These are phyloP conservation scores for Platycheirus rosarum DNA, from an alignment of 2,888 invertebrate genomes.

Conservation along the genomic window DNA sequence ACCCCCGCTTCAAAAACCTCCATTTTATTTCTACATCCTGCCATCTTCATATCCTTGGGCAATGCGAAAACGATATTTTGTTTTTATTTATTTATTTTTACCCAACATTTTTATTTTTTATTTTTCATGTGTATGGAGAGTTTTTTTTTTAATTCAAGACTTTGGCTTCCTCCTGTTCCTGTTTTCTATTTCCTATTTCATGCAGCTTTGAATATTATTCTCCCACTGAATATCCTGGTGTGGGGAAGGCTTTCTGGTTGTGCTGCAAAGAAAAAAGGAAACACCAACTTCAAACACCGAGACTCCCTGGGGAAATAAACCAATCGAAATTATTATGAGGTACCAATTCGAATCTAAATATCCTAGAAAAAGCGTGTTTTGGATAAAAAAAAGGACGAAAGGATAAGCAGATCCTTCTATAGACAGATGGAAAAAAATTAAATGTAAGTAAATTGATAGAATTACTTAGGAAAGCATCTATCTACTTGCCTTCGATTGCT, in stretches of 20 bases:
- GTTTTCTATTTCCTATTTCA: conserved; percentile 56
- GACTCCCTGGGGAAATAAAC: conserved; percentile 71
- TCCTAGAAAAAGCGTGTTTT: conserved; percentile 12
- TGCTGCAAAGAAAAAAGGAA: conserved; percentile 7
- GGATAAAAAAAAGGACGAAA: neutral
- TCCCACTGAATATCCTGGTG: no score
- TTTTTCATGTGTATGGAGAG: conserved; percentile 25
- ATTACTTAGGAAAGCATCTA: conserved; percentile 36
- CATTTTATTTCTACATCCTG: conserved; percentile 68
- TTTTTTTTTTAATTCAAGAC: conserved; percentile 43
- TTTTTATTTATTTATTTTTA: conserved; percentile 58
- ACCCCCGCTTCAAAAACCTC: neutral
- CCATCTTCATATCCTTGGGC: conserved; percentile 73
- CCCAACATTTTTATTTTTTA: conserved; percentile 36
- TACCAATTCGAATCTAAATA: conserved; percentile 47
- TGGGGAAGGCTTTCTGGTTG: neutral
- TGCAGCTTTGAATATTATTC: conserved; percentile 55
- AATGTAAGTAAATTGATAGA: conserved; percentile 63
- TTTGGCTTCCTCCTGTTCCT: conserved; percentile 5
- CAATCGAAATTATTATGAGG: conserved; percentile 73
- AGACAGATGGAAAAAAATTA: conserved; percentile 35
- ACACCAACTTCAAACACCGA: conserved; percentile 55
- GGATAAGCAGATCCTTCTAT: neutral
- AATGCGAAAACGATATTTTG: conserved; percentile 70
- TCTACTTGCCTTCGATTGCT: conserved; percentile 59